A percentile compares a stretch with the other conserved stretches of the same genome.
Evolutionary conservation across 2,113 vertebrate genomes (phyloP).

Genomic region (Podarcis cretensis): DNA sequence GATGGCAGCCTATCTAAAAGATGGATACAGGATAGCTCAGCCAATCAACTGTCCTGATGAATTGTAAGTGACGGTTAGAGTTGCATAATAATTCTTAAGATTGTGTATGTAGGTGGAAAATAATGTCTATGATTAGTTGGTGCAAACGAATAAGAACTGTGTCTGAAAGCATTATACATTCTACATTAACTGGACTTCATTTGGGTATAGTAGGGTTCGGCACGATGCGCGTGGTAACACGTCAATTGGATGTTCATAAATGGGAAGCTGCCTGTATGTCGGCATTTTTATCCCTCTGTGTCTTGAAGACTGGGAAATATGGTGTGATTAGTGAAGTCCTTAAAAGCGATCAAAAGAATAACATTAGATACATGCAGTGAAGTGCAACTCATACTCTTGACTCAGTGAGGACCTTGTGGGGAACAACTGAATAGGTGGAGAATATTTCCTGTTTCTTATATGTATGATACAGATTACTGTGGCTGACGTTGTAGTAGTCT

Average conservation of each 20-base stretch:
- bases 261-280: background rate
- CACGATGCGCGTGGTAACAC: background rate
- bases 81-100: background rate
- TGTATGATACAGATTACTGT: background rate
- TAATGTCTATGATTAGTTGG: background rate
- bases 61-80: conserved; percentile 82
- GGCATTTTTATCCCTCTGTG: background rate
- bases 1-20: conserved; percentile 98
- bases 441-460: background rate
- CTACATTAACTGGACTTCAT: background rate
- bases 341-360: background rate
- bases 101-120: background rate
- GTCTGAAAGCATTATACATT: background rate
- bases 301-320: background rate
- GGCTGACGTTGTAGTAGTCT: background rate
- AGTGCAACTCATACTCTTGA: background rate
- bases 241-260: background rate
- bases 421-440: no score
- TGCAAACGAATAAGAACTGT: background rate
- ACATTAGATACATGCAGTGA: background rate
- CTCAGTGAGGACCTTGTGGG: background rate
- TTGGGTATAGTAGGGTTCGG: background rate
- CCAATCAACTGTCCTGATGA: conserved; percentile 99
- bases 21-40: conserved; percentile 98
- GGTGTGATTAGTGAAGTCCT: background rate